A percentile compares a stretch with the other conserved stretches of the same genome.
phyloP scores from a whole-genome alignment of 2,797 vertebrate species.

The Acanthis flammea region DNA sequence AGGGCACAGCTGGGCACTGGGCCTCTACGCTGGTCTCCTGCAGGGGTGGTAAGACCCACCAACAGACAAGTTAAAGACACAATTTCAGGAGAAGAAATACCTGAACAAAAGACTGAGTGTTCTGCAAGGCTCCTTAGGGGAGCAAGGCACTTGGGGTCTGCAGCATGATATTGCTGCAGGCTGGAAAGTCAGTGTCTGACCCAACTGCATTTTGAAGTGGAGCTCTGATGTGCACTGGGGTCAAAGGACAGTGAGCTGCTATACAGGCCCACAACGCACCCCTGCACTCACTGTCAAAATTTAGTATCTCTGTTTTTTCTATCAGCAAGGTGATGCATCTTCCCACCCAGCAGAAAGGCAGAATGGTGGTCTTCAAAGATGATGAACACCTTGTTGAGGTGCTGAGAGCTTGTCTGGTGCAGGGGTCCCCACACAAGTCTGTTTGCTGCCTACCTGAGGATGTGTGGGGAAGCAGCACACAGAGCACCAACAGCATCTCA shows the following conservation, averaged over 20 bases:
- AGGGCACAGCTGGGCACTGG: accelerated
- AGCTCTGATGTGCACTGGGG: not conserved
- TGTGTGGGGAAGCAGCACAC: accelerated
- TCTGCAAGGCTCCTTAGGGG: not conserved
- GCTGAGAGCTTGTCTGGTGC: not conserved
- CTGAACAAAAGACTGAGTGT: not conserved
- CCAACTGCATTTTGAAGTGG: not conserved
- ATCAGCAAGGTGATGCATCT: not conserved
- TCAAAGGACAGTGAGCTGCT: not conserved
- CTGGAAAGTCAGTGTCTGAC: not conserved
- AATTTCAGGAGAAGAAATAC: not conserved
- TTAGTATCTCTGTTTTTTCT: not conserved
- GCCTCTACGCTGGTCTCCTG: accelerated
- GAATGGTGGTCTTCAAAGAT: not conserved
- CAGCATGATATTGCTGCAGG: not conserved
- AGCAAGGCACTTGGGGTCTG: not conserved
- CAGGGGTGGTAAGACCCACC: not conserved
- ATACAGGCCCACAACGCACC: not conserved
- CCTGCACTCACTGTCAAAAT: not conserved
- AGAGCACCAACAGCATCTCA: not conserved
- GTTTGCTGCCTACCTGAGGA: not conserved
- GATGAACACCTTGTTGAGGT: not conserved
- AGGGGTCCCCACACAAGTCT: not conserved
- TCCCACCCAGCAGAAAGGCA: not conserved
- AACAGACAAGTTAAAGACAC: not conserved